Evolutionary conservation across 1,140 invertebrate species (phyloP).

Genomic region (Battus philenor): DNA sequence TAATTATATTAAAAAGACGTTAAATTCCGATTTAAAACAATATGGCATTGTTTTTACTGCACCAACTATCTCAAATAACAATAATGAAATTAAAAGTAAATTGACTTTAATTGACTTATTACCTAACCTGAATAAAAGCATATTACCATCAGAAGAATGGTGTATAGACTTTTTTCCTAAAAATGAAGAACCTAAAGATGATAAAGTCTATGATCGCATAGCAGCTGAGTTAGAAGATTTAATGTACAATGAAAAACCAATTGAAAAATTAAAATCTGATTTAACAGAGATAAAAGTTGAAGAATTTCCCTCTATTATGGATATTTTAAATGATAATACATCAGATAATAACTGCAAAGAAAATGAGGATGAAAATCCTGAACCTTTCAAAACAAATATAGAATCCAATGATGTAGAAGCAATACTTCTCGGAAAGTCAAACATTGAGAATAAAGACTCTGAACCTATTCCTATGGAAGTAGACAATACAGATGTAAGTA

Average conservation of each 20-base stretch:
- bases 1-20: slow-evolving; percentile 26
- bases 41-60: slow-evolving; percentile 62
- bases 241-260: slow-evolving; percentile 62
- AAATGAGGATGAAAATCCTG: slow-evolving; percentile 33
- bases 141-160: slow-evolving; percentile 66
- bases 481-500: slow-evolving; percentile 42
- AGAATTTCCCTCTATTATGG: slow-evolving; percentile 75
- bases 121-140: slow-evolving; percentile 47
- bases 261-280: slow-evolving; percentile 24
- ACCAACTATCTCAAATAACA: slow-evolving; percentile 30
- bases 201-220: slow-evolving; percentile 72
- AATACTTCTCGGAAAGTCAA: slow-evolving; percentile 58
- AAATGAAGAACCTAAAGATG: slow-evolving; percentile 54
- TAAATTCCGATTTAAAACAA: slow-evolving; percentile 39
- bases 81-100: slow-evolving; percentile 40
- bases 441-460: slow-evolving; percentile 23
- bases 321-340: slow-evolving; percentile 67
- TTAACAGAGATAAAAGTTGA: slow-evolving; percentile 46
- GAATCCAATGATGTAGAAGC: slow-evolving; percentile 67
- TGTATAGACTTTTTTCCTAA: slow-evolving; percentile 67
- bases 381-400: slow-evolving; percentile 48
- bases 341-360: slow-evolving; percentile 33
- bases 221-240: slow-evolving; percentile 70
- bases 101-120: slow-evolving; percentile 46
- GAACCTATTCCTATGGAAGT: slow-evolving; percentile 53